Percentiles rank a stretch among this genome's conserved stretches.
These are phyloP conservation scores for Parazoanthus darwini DNA, from an alignment of 92 coral and sea anemone genomes.

Conservation along the genomic window DNA sequence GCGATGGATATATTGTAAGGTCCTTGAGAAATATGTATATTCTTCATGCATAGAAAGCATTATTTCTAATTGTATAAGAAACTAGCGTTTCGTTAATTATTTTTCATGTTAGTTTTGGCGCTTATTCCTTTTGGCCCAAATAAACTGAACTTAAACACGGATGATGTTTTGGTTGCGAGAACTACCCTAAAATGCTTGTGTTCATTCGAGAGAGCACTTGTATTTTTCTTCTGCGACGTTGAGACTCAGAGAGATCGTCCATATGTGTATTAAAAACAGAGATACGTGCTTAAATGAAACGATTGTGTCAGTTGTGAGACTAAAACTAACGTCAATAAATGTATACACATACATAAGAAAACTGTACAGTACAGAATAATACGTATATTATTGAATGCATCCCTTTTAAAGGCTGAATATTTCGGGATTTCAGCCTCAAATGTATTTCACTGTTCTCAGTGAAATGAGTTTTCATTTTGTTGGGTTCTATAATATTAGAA, in stretches of 20 bases:
- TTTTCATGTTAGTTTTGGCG: neutral
- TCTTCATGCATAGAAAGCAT: neutral
- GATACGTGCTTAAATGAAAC: neutral
- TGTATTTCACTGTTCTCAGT: no score
- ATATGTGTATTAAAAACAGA: neutral
- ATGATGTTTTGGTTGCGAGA: neutral
- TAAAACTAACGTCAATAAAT: no score
- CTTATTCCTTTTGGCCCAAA: neutral
- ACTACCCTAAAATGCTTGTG: neutral
- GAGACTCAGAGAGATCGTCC: neutral
- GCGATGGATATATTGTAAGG: neutral
- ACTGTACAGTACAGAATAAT: no score
- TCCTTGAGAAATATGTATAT: no score
- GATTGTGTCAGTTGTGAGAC: no score
- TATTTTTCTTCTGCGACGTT: neutral
- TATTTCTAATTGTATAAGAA: neutral
- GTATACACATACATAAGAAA: no score
- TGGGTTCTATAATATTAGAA: no score
- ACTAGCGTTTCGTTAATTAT: neutral
- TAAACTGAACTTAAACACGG: neutral
- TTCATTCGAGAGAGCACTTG: neutral
- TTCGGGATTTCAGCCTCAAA: no score
- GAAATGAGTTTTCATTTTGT: no score
- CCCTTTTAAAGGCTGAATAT: no score
- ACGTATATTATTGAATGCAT: no score